Evolutionary conservation across 1,140 invertebrate genomes (phyloP).

Genomic region (Pseudomyrmex sp.): DNA sequence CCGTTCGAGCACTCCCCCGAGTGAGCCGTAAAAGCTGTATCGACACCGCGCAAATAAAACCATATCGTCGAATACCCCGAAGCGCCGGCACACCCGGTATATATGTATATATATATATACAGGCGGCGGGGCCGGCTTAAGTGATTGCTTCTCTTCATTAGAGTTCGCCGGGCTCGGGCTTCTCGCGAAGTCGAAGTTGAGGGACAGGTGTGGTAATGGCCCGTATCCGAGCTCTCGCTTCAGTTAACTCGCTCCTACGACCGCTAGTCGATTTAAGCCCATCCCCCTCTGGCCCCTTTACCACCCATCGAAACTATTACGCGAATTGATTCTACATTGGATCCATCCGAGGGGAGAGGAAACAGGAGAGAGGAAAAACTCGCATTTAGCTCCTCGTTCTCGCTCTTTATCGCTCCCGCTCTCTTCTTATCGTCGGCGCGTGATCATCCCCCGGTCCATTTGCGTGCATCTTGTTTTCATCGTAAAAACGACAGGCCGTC

Average conservation of each 20-base stretch:
- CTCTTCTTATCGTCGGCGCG: conserved; percentile 43
- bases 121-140: conserved; percentile 70
- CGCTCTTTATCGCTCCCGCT: conserved; percentile 34
- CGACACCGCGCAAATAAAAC: conserved; percentile 64
- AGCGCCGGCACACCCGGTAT: conserved; percentile 52
- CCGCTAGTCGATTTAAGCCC: conserved; percentile 75
- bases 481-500: conserved; percentile 16
- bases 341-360: conserved; percentile 42
- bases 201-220: conserved; percentile 83
- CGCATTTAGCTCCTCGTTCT: conserved; percentile 81
- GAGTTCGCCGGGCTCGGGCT: conserved; percentile 46
- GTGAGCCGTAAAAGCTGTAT: conserved; percentile 65
- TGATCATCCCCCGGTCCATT: conserved; percentile 36
- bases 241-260: conserved; percentile 38
- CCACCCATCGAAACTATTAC: conserved; percentile 78
- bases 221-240: conserved; percentile 75
- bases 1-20: conserved; percentile 54
- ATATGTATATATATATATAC: conserved; percentile 36
- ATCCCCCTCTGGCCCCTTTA: background rate
- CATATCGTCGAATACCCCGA: conserved; percentile 32
- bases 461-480: conserved; percentile 37
- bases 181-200: conserved; percentile 66
- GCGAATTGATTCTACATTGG: conserved; percentile 82
- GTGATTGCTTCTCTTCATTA: conserved; percentile 84
- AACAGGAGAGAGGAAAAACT: conserved; percentile 55